Conservation (phyloP, 2,797 vertebrate species). For the Pelochelys cantorii region DNA sequence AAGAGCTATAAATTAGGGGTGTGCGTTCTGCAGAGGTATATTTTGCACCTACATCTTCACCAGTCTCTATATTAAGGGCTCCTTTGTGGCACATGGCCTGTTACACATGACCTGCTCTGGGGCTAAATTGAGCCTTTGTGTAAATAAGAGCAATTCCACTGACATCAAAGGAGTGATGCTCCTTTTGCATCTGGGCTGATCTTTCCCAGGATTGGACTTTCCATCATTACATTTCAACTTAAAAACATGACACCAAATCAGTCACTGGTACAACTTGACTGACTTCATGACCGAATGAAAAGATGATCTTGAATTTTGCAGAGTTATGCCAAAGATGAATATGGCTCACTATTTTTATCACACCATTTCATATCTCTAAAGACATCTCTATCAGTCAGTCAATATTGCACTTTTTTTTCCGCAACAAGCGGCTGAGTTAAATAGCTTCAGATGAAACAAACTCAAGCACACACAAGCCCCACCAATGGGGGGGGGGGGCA, state of each 20-base stretch:
- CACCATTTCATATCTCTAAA: not conserved
- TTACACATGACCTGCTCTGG: not conserved
- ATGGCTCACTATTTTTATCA: not conserved
- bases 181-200: not conserved
- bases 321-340: not conserved
- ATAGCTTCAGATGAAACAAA: not conserved
- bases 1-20: not conserved
- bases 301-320: not conserved
- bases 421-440: not conserved
- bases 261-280: not conserved
- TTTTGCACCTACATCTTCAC: not conserved
- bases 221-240: slow-evolving; percentile 8
- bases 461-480: not conserved
- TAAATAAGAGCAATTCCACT: not conserved
- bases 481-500: no score
- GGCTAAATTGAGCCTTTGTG: not conserved
- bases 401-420: not conserved
- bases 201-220: not conserved
- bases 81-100: not conserved
- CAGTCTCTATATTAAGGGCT: not conserved
- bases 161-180: not conserved
- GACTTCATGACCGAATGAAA: not conserved
- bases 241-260: not conserved
- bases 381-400: not conserved
- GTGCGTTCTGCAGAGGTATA: not conserved